phyloP scores from a whole-genome alignment of 2,113 vertebrate species.

The Proteles cristata region DNA sequence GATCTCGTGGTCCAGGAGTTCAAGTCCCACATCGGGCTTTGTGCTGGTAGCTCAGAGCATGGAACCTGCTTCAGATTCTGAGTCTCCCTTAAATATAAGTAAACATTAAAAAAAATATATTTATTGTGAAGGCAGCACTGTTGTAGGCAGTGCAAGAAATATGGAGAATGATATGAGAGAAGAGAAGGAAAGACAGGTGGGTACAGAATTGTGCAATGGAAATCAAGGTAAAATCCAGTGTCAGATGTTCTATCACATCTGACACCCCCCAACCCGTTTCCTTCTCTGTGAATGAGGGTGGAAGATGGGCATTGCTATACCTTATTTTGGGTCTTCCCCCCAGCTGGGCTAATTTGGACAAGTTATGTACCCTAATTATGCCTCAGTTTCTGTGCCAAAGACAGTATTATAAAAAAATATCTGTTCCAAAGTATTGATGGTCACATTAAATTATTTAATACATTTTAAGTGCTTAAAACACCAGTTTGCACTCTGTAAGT shows the following conservation, averaged over 20 bases:
- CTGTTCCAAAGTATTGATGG: neutral
- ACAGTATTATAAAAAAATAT: neutral
- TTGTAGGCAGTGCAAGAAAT: too few species aligned
- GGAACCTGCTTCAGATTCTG: too few species aligned
- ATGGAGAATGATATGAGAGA: neutral
- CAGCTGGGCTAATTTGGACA: neutral
- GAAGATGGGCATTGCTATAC: accelerated
- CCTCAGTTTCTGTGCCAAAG: neutral
- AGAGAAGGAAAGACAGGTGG: neutral
- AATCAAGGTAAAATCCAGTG: neutral
- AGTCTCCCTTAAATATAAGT: too few species aligned
- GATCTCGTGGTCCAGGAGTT: too few species aligned
- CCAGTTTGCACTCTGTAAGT: neutral
- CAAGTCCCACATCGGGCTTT: too few species aligned
- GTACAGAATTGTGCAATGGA: neutral
- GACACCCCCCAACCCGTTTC: neutral
- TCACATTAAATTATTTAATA: neutral
- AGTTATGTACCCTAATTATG: neutral
- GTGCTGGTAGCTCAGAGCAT: too few species aligned
- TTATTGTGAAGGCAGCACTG: neutral
- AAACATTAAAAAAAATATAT: too few species aligned
- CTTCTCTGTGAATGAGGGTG: neutral
- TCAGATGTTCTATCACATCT: neutral
- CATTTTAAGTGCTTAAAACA: neutral
- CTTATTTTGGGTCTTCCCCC: neutral